Base-by-base conservation (phyloP, 2,888 invertebrate genomes). In the Folsomia manolachei region DNA sequence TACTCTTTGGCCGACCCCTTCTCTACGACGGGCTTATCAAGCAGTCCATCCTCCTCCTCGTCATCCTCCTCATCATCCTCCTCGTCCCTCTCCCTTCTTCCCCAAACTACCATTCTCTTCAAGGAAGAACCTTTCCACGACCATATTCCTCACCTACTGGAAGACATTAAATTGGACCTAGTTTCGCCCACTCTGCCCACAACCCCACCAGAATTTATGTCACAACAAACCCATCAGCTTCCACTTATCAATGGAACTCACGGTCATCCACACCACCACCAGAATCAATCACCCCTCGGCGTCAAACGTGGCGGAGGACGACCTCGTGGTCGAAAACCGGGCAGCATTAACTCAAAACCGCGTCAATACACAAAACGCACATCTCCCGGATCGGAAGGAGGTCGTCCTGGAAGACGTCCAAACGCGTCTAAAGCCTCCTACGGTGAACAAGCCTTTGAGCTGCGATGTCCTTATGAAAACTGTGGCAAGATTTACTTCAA, bases 401-500 rank as follows among this genome's bases (percentile, higher is more conserved):
- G 70, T 9, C 68, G 71, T 1, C 68, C 73, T n/a, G 60, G 69
- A 51, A 66, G 68, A 61, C 73, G 72, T 39, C 61, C 73, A 9
- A 63, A 67, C 7, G 64, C 73, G 19, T 72, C 75, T 7, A 71
- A 69, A 9, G 66, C 69, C 2, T n/a, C 56, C 19, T 56, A 19
- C 21, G 56, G 56, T 4, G 56, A 56, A 56, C n/a, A n/a, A n/a
- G 56, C 11, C 7, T 19, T 73, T 0, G 81, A 93, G 87, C 84
- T 88, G 88, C 76, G 92, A 89, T 84, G 84, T 84, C 89, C 90
- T 0, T 90, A 90, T 78, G 86, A 87, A 1, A 88, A 88, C 66
- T 93, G 93, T 81, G 88, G 88, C 23, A 92, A 95, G 85, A 86
- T 92, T 1, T 95, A 95, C 82, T 92, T 93, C 39, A 95, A 95